Evolutionary conservation across 2,113 vertebrate genomes (phyloP).

Genomic region (Psettodes erumei): DNA sequence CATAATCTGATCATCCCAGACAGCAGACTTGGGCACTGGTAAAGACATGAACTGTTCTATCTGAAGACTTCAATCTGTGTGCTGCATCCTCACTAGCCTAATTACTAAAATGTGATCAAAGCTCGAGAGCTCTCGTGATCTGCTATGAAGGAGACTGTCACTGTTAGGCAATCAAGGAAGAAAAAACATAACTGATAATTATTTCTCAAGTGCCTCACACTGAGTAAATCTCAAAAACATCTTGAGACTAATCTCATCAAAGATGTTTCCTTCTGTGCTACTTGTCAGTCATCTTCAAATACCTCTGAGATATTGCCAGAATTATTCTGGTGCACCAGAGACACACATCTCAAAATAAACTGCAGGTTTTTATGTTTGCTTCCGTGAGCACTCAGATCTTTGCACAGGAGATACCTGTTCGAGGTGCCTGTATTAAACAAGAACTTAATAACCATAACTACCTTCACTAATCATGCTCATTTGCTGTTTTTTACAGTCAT

Average conservation of each 20-base stretch:
- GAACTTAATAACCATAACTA: background rate
- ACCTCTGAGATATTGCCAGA: slow-evolving; percentile 33
- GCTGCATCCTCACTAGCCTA: slow-evolving; percentile 16
- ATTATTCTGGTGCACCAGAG: slow-evolving; percentile 17
- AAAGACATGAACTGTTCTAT: slow-evolving; percentile 34
- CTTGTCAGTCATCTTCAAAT: slow-evolving; percentile 48
- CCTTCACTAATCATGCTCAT: background rate
- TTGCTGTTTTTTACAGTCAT: background rate
- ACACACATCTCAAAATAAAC: slow-evolving; percentile 28
- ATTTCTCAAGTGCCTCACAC: slow-evolving; percentile 48
- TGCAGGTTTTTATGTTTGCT: slow-evolving; percentile 2
- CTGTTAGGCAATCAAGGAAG: slow-evolving; percentile 41
- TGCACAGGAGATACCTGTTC: slow-evolving; percentile 6
- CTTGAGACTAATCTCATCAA: slow-evolving; percentile 41
- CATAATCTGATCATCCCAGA: slow-evolving; percentile 50
- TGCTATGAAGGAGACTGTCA: slow-evolving; percentile 31
- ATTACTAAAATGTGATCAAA: slow-evolving; percentile 52
- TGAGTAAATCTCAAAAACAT: slow-evolving; percentile 35
- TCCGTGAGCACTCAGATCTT: background rate
- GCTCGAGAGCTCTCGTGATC: slow-evolving; percentile 22
- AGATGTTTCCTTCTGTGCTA: slow-evolving; percentile 38
- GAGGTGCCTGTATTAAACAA: background rate
- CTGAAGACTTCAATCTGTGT: slow-evolving; percentile 24
- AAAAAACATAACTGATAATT: slow-evolving; percentile 25
- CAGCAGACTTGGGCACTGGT: slow-evolving; percentile 2